Evolutionary conservation across 1,140 invertebrate genomes (phyloP).

Genomic region (Hetaerina americana): DNA sequence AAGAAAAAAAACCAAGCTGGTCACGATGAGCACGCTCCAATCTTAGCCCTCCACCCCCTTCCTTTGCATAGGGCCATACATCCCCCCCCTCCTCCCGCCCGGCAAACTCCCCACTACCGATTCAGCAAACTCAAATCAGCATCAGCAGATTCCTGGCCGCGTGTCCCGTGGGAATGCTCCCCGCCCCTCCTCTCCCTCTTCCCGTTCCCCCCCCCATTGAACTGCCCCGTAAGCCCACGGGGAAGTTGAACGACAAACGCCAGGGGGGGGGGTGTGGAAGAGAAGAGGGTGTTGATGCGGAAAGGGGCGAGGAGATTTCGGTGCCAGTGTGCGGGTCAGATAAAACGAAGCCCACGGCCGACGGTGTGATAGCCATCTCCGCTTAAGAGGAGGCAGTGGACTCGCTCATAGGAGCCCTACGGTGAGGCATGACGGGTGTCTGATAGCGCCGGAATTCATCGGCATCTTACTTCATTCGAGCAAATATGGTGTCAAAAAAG

Average conservation of each 20-base stretch:
- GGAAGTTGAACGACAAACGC: background rate
- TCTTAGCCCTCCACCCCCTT: background rate
- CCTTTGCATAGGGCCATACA: background rate
- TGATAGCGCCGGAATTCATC: background rate
- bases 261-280: background rate
- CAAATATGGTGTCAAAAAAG: background rate
- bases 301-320: background rate
- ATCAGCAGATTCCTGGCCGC: background rate
- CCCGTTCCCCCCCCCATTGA: too few relatives aligned
- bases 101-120: background rate
- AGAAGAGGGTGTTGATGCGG: too few relatives aligned
- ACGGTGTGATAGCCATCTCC: background rate
- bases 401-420: background rate
- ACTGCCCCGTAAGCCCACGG: background rate
- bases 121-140: background rate
- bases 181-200: too few relatives aligned
- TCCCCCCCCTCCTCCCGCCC: background rate
- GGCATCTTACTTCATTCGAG: background rate
- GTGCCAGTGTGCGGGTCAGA: background rate
- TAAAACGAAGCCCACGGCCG: background rate
- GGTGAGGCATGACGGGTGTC: background rate
- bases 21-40: background rate
- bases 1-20: background rate
- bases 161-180: background rate
- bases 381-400: background rate